Percentiles rank a stretch among this genome's conserved stretches.
These are phyloP conservation scores for Drosophila ezoana DNA, from an alignment of 2,888 invertebrate species.

Conservation along the genomic window DNA sequence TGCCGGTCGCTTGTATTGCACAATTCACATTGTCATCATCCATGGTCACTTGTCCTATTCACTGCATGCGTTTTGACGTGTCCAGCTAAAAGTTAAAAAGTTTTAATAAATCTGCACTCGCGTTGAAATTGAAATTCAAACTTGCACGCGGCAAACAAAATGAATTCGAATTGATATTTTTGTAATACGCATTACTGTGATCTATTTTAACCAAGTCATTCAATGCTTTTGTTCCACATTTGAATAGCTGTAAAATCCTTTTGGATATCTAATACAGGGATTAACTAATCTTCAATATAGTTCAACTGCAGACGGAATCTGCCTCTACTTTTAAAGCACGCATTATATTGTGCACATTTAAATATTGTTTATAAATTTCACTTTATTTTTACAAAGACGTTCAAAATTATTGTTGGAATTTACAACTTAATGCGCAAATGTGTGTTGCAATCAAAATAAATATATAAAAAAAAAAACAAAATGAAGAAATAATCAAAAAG, in stretches of 20 bases:
- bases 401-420: conserved; percentile 22
- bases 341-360: background rate
- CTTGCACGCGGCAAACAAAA: background rate
- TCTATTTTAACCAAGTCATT: too few species aligned
- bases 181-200: conserved; percentile 41
- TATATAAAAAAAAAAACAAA: conserved; percentile 13
- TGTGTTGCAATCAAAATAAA: conserved; percentile 28
- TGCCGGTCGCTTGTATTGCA: background rate
- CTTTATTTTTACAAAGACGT: conserved; percentile 29
- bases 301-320: background rate
- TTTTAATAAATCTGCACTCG: conserved; percentile 11
- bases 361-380: conserved; percentile 42
- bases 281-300: background rate
- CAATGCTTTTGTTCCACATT: background rate
- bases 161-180: conserved; percentile 1
- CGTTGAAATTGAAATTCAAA: conserved; percentile 7
- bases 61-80: background rate
- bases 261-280: background rate
- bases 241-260: background rate
- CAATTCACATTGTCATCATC: background rate
- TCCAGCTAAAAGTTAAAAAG: background rate
- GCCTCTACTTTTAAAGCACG: background rate
- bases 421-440: conserved; percentile 15
- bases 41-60: background rate
- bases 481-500: conserved; percentile 11